A percentile compares a stretch with the other conserved stretches of the same genome.
Evolutionary conservation across 1,140 invertebrate species (phyloP).

Genomic region (Pachypsylla venusta): DNA sequence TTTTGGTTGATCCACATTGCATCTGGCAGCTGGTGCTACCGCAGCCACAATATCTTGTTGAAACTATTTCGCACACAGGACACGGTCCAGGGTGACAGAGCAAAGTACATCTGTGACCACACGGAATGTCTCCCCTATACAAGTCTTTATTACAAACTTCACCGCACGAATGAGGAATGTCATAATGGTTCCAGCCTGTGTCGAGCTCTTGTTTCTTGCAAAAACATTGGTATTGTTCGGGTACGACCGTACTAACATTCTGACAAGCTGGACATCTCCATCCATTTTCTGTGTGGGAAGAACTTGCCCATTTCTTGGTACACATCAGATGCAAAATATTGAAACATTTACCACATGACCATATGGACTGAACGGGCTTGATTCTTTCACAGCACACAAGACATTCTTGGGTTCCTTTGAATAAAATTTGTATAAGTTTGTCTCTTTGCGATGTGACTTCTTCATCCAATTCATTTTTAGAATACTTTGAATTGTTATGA

Average conservation of each 20-base stretch:
- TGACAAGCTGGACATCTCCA: constrained; percentile 92
- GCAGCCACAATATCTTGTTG: constrained; percentile 49
- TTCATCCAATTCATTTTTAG: neutral
- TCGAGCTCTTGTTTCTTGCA: constrained; percentile 47
- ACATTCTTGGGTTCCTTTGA: constrained; percentile 66
- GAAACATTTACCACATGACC: constrained; percentile 81
- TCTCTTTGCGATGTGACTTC: constrained; percentile 47
- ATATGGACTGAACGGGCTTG: constrained; percentile 58
- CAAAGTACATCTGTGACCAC: constrained; percentile 68
- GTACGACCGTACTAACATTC: constrained; percentile 47
- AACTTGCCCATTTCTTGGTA: constrained; percentile 77
- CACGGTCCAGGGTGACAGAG: constrained; percentile 84
- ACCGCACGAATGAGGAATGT: constrained; percentile 77
- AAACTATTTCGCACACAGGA: constrained; percentile 37
- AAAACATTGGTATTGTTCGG: constrained; percentile 63
- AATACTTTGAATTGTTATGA: neutral
- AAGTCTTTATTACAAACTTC: constrained; percentile 51
- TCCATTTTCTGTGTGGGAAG: constrained; percentile 55
- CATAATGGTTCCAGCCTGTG: constrained; percentile 39
- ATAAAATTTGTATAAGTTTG: constrained; percentile 62
- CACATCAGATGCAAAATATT: constrained; percentile 82
- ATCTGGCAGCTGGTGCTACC: constrained; percentile 48
- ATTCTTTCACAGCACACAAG: constrained; percentile 82
- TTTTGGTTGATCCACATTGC: constrained; percentile 48
- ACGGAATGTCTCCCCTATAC: constrained; percentile 30